phyloP scores from a whole-genome alignment of 2,113 vertebrate species.

The Danionella cerebrum region DNA sequence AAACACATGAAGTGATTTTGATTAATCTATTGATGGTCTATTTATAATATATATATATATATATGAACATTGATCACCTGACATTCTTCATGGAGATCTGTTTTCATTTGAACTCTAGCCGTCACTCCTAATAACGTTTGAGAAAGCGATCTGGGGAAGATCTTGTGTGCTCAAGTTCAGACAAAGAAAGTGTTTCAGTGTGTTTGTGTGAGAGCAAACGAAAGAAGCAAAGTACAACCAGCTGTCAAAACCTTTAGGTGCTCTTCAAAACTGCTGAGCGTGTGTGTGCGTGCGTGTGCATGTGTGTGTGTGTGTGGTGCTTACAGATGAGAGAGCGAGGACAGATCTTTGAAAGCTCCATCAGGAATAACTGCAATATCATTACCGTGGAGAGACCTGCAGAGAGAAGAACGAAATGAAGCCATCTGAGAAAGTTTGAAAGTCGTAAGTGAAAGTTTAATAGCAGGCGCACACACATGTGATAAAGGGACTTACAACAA shows the following conservation, averaged over 20 bases:
- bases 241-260: constrained; percentile 1
- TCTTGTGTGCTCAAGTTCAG: not conserved
- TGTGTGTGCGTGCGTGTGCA: constrained; percentile 3
- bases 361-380: constrained; percentile 93
- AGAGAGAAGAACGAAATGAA: constrained; percentile 15
- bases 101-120: not conserved
- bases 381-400: constrained; percentile 93
- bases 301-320: constrained; percentile 47
- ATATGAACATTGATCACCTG: not conserved
- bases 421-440: not conserved
- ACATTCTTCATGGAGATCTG: not conserved
- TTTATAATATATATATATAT: not conserved
- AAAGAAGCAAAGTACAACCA: not conserved
- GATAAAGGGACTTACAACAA: constrained; percentile 33
- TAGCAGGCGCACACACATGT: not conserved
- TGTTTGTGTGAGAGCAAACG: constrained; percentile 2
- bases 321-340: constrained; percentile 92
- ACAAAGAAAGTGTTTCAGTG: not conserved
- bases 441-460: not conserved
- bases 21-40: not conserved
- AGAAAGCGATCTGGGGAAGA: constrained; percentile 4
- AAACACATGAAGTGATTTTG: not conserved
- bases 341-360: constrained; percentile 91
- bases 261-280: not conserved
- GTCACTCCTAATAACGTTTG: constrained; percentile 22